A percentile compares a stretch with the other conserved stretches of the same genome.
phyloP scores from a whole-genome alignment of 2,113 vertebrate species.

The Halichoeres trimaculatus region DNA sequence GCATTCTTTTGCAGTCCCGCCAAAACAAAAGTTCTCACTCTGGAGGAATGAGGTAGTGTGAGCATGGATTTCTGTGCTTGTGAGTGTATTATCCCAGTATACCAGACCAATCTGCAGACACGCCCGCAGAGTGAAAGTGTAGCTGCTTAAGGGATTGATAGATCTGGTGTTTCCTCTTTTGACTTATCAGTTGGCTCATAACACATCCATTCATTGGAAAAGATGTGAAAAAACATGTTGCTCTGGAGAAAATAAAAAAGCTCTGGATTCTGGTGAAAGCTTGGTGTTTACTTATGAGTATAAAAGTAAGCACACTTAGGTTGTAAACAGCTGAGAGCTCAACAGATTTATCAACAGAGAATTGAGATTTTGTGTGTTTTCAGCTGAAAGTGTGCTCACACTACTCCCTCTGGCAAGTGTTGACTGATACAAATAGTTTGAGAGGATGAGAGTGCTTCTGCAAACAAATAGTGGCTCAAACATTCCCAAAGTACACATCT shows the following conservation, averaged over 20 bases:
- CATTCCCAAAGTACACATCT: conserved; percentile 7
- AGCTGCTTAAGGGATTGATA: conserved; percentile 20
- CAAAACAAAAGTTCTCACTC: conserved; percentile 85
- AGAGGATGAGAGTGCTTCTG: conserved; percentile 2
- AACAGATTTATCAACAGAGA: conserved; percentile 1
- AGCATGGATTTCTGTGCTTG: conserved; percentile 36
- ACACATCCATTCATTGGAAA: conserved; percentile 15
- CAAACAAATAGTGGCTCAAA: background rate
- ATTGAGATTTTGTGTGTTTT: background rate
- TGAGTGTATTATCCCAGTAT: conserved; percentile 43
- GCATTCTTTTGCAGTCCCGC: conserved; percentile 81
- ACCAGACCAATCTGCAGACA: conserved; percentile 37
- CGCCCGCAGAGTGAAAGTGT: conserved; percentile 53
- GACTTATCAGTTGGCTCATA: conserved; percentile 22
- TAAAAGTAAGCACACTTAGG: conserved; percentile 4
- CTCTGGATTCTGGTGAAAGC: conserved; percentile 3
- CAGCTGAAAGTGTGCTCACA: conserved; percentile 11
- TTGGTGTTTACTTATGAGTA: background rate
- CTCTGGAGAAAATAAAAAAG: background rate
- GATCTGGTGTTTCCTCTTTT: conserved; percentile 38
- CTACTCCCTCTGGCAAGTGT: conserved; percentile 14
- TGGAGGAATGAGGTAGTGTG: conserved; percentile 65
- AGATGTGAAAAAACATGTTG: background rate
- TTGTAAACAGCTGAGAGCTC: background rate
- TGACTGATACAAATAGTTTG: conserved; percentile 12